phyloP scores from a whole-genome alignment of 2,113 vertebrate species.

The Xyrauchen texanus region DNA sequence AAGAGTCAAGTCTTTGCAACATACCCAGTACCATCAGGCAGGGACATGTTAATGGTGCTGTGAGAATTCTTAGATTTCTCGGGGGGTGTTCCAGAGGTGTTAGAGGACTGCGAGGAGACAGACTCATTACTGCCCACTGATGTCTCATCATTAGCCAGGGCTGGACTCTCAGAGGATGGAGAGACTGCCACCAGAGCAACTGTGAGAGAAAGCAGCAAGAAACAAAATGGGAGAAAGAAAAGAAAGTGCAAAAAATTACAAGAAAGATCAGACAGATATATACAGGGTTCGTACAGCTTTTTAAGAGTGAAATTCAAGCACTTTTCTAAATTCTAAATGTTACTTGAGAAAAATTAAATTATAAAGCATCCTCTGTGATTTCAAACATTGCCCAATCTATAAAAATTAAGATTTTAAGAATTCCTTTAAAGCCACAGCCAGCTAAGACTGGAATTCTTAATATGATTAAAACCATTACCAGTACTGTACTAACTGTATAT shows the following conservation, averaged over 20 bases:
- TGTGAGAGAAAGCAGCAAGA: not conserved
- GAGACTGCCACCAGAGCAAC: constrained; percentile 38
- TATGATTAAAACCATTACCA: too few relatives aligned
- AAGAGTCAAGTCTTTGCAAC: constrained; percentile 12
- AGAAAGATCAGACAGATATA: not conserved
- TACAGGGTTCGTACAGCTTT: too few relatives aligned
- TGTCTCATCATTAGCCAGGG: constrained; percentile 77
- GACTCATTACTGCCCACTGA: constrained; percentile 88
- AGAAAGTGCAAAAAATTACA: not conserved
- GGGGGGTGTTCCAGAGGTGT: constrained; percentile 70
- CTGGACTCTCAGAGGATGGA: constrained; percentile 70
- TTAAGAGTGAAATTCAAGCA: too few relatives aligned
- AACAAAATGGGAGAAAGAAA: constrained; percentile 12
- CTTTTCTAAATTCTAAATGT: too few relatives aligned
- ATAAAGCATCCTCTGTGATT: too few relatives aligned
- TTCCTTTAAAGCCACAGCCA: too few relatives aligned
- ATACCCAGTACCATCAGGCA: constrained; percentile 70
- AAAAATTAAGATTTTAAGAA: too few relatives aligned
- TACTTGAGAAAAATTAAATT: too few relatives aligned
- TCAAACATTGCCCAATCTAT: too few relatives aligned
- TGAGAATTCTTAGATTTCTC: constrained; percentile 76
- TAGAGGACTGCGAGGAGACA: constrained; percentile 89
- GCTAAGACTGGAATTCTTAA: too few relatives aligned
- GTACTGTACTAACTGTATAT: too few relatives aligned
- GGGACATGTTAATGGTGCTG: constrained; percentile 60